Evolutionary conservation across 2,113 vertebrate genomes (phyloP), one percentile per base, ranked within the genome.

Genomic region (Microcebus ravelobensis): DNA sequence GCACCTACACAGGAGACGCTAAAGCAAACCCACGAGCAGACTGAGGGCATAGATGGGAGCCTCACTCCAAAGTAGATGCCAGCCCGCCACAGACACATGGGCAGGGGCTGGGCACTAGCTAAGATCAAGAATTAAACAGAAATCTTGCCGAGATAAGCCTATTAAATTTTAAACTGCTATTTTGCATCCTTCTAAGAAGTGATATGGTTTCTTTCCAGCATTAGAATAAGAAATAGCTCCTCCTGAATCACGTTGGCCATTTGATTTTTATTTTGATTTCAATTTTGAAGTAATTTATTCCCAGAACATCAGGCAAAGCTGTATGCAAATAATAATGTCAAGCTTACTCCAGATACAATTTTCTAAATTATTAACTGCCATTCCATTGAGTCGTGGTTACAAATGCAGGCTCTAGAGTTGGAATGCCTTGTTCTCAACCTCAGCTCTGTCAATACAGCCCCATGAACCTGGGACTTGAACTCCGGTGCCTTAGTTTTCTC

Each of bases 271-370:
- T 88, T 94, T 82, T 55, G 39, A 23, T 67, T 83, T 91, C 70
- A 73, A 73, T 91, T 90, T 27, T 59, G 48, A 95, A 77, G 45
- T 57, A 81, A 76, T 95, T 61, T 61, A 91, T 36, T 95, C 71
- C 89, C 50, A 89, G 80, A 80, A 70, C 7, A 63, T 59, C 36
- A 84, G 23, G 25, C 67, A 91, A 88, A 92, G 59, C 65, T 70
- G 25, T 74, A 90, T 63, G 74, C 65, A 70, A 73, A 88, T 88
- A 39, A 34, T 90, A 96, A 85, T 18, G n/a, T 80, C 86, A 89
- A 95, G 80, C n/a, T 42, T 88, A 31, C 52, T 96, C 71, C 68
- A 50, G 27, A 83, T 92, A 20, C 50, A 18, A 83, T 80, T 91
- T 87, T 85, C 79, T 90, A 17, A 73, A 82, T 81, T 39, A 92